A percentile compares a stretch with the other conserved stretches of the same genome.
phyloP scores from a whole-genome alignment of 1,140 invertebrate species.

The Zaprionus davidi region DNA sequence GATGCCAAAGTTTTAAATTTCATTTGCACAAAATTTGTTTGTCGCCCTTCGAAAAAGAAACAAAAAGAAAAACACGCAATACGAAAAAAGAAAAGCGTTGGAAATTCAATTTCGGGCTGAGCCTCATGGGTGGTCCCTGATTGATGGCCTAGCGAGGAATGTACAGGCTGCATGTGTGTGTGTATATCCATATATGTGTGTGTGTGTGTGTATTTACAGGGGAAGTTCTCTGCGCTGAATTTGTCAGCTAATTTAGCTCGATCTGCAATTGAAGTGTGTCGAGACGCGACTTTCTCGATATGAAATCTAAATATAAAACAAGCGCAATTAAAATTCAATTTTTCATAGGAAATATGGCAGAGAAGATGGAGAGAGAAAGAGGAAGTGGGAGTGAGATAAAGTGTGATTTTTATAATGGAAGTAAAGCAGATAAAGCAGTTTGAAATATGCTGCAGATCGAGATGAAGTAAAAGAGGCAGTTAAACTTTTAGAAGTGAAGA shows the following conservation, averaged over 20 bases:
- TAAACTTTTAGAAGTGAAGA: background rate
- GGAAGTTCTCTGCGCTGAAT: conserved; percentile 36
- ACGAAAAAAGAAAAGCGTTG: conserved; percentile 20
- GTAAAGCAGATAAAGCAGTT: background rate
- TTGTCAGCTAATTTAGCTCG: conserved; percentile 56
- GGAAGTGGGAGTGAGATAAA: background rate
- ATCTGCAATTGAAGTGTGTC: conserved; percentile 13
- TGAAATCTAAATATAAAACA: background rate
- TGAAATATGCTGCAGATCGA: background rate
- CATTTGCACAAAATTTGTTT: conserved; percentile 59
- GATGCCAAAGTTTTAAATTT: conserved; percentile 79
- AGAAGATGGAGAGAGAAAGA: background rate
- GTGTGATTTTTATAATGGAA: background rate
- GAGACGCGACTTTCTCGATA: background rate
- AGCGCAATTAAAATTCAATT: background rate
- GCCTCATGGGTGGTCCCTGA: conserved; percentile 33
- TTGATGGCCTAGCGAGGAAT: conserved; percentile 16
- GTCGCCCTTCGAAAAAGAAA: background rate
- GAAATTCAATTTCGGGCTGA: conserved; percentile 54
- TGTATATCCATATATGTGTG: no score
- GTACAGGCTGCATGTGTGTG: conserved; percentile 9
- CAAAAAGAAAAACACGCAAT: background rate
- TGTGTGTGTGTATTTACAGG: conserved; percentile 25
- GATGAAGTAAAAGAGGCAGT: background rate
- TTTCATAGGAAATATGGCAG: background rate